Evolutionary conservation across 2,113 vertebrate genomes (phyloP).

Genomic region (Grantiella picta): DNA sequence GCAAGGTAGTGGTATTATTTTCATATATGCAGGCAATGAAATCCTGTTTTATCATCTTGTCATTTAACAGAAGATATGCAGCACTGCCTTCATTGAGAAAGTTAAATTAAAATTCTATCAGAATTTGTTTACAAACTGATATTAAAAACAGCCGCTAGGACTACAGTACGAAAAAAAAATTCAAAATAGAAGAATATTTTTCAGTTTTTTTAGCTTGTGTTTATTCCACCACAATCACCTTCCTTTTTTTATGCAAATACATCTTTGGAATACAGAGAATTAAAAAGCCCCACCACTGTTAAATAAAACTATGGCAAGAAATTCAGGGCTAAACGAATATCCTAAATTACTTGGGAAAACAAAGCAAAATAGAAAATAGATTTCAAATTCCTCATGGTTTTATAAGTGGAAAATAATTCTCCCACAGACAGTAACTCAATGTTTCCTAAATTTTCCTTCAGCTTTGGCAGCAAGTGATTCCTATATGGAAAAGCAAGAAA

Average conservation of each 20-base stretch:
- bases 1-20: background rate
- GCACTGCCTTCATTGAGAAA: background rate
- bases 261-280: background rate
- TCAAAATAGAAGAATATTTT: background rate
- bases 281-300: accelerated
- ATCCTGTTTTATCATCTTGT: background rate
- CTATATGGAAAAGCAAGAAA: background rate
- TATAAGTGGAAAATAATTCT: background rate
- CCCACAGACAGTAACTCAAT: background rate
- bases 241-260: background rate
- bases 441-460: background rate
- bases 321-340: background rate
- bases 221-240: background rate
- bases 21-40: background rate
- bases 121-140: background rate
- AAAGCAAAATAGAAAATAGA: background rate
- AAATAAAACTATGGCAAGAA: background rate
- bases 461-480: background rate
- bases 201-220: background rate
- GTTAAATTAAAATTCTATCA: background rate
- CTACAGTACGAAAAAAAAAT: background rate
- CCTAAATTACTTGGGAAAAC: background rate
- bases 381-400: background rate
- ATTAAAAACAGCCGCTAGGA: background rate
- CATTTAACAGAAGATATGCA: background rate